phyloP scores from a whole-genome alignment of 2,113 vertebrate genomes.

The Tenebrosternarchus preto region DNA sequence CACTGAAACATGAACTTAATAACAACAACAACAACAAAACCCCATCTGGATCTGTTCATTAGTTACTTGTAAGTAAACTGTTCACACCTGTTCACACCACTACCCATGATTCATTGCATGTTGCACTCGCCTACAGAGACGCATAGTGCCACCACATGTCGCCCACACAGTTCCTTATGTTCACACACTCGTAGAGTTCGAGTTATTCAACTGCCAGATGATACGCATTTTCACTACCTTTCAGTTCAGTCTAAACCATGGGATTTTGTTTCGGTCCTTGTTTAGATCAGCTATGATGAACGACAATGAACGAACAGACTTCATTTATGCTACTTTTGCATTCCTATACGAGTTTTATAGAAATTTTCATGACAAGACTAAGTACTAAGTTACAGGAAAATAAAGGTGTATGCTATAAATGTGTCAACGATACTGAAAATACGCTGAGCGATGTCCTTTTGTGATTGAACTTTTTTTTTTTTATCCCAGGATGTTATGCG shows the following conservation, averaged over 20 bases:
- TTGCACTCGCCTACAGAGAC: constrained; percentile 1
- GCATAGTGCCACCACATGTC: constrained; percentile 12
- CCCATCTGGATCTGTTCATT: neutral
- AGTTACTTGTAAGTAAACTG: neutral
- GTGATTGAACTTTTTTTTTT: neutral
- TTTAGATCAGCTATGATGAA: neutral
- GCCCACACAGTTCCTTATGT: neutral
- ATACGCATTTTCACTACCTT: neutral
- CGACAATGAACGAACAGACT: neutral
- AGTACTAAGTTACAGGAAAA: neutral
- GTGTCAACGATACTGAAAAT: neutral
- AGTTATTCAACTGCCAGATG: constrained; percentile 9
- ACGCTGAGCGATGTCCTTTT: too few relatives aligned
- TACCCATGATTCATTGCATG: neutral
- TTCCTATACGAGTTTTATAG: neutral
- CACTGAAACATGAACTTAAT: neutral
- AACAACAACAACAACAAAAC: neutral
- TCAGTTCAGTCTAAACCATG: constrained; percentile 48
- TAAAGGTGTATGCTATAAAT: neutral
- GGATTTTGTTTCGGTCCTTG: constrained; percentile 57
- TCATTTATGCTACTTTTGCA: too few relatives aligned
- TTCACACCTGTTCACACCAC: constrained; percentile 9
- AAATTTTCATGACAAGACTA: too few relatives aligned
- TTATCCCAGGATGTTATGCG: neutral
- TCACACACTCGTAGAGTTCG: constrained; percentile 6